These are phyloP conservation scores for Ptilonorhynchus violaceus DNA, from an alignment of 2,113 vertebrate species.

Conservation along the genomic window DNA sequence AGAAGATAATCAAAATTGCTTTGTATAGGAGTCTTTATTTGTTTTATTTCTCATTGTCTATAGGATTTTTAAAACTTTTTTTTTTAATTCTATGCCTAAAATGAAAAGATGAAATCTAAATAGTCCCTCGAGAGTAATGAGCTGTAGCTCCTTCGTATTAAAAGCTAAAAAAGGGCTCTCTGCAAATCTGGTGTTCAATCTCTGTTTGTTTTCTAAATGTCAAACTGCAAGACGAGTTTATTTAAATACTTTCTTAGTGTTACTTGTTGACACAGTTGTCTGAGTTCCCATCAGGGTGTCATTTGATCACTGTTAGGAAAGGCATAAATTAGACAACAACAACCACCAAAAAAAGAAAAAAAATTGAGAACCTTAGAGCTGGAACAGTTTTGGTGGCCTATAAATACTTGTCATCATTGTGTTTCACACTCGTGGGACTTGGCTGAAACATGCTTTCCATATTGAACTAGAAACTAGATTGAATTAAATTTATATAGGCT, in stretches of 20 bases:
- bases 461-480: not conserved
- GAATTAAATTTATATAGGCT: not conserved
- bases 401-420: constrained; percentile 6
- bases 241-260: constrained; percentile 36
- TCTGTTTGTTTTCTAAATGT: constrained; percentile 38
- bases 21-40: not conserved
- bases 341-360: not conserved
- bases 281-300: not conserved
- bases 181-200: not conserved
- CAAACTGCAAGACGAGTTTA: constrained; percentile 23
- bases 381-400: constrained; percentile 13
- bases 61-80: not conserved
- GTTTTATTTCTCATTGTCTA: not conserved
- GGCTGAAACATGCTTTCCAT: constrained; percentile 16
- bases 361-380: not conserved
- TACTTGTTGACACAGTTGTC: constrained; percentile 49
- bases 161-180: not conserved
- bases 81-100: not conserved
- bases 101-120: not conserved
- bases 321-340: constrained; percentile 23
- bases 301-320: constrained; percentile 1
- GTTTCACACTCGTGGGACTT: not conserved
- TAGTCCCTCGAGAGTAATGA: not conserved
- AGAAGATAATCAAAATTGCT: not conserved
- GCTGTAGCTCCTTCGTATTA: not conserved